These are phyloP conservation scores for Plumapathes pennacea DNA, from an alignment of 92 coral and sea anemone species.

Conservation along the genomic window DNA sequence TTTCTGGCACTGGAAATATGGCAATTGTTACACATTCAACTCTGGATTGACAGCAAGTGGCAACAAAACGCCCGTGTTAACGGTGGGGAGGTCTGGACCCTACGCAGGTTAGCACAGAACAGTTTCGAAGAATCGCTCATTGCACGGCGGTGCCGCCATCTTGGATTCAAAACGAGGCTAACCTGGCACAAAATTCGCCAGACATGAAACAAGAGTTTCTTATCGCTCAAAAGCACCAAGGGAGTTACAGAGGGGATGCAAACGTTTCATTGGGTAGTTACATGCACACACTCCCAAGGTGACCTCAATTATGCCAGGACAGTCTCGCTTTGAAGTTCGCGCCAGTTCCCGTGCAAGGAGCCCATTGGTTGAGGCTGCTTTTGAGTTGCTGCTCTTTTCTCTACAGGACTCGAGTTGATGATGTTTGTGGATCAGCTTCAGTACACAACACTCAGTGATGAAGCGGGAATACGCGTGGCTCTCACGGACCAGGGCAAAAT, in stretches of 20 bases:
- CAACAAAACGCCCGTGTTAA: conserved; percentile 34
- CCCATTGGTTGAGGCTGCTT: no score
- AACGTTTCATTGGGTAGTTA: no score
- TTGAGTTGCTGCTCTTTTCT: background rate
- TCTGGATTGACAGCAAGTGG: conserved; percentile 56
- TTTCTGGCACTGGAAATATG: conserved; percentile 90
- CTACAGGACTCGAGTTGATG: conserved; percentile 61
- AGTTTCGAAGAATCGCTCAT: background rate
- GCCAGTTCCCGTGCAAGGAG: no score
- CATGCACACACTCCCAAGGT: no score
- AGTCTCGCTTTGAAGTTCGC: no score
- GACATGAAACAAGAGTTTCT: no score
- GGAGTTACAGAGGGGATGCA: no score
- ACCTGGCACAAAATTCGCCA: no score
- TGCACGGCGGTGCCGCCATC: background rate
- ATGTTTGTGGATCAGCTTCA: conserved; percentile 57
- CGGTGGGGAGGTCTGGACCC: conserved; percentile 52
- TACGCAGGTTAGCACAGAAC: conserved; percentile 34
- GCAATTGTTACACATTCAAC: conserved; percentile 83
- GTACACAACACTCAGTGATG: conserved; percentile 51
- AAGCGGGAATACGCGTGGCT: conserved; percentile 76
- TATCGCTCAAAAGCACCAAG: no score
- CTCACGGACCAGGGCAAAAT: conserved; percentile 67
- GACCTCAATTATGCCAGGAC: no score
- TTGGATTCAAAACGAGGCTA: no score